Conservation (phyloP, 1,140 invertebrate genomes). For the Diuraphis noxia region DNA sequence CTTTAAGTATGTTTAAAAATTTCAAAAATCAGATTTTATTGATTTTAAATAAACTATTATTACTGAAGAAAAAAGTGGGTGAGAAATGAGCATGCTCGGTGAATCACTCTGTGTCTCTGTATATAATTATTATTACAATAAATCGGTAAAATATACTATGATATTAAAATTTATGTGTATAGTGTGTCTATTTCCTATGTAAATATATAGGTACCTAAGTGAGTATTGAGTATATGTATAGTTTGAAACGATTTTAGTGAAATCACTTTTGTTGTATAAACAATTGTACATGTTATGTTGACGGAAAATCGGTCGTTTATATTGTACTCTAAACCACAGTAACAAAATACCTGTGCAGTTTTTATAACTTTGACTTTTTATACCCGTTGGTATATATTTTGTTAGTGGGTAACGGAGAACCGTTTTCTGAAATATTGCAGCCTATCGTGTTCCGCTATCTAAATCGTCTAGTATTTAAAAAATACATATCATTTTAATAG, state of each 20-base stretch:
- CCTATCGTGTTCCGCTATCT: not conserved
- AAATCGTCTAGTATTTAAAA: not conserved
- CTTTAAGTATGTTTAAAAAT: too few relatives aligned
- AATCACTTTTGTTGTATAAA: not conserved
- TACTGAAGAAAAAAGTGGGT: too few relatives aligned
- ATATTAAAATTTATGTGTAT: not conserved
- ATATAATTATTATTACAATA: not conserved
- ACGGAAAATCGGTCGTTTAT: not conserved
- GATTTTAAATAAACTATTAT: too few relatives aligned
- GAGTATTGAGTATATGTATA: too few relatives aligned
- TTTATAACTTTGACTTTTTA: conserved; percentile 7
- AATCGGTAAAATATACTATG: not conserved
- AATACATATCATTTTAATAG: conserved; percentile 1
- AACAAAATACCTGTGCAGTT: not conserved
- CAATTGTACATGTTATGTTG: not conserved
- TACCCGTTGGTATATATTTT: not conserved
- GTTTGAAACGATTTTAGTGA: not conserved
- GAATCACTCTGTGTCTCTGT: too few relatives aligned
- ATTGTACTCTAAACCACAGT: not conserved
- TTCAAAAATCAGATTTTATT: too few relatives aligned
- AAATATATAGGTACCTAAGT: not conserved
- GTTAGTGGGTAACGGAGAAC: not conserved
- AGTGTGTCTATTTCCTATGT: not conserved
- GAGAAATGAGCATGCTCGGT: too few relatives aligned
- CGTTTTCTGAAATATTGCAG: not conserved